These are phyloP conservation scores for Cirrhinus molitorella DNA, from an alignment of 2,797 vertebrate species.

Conservation along the genomic window DNA sequence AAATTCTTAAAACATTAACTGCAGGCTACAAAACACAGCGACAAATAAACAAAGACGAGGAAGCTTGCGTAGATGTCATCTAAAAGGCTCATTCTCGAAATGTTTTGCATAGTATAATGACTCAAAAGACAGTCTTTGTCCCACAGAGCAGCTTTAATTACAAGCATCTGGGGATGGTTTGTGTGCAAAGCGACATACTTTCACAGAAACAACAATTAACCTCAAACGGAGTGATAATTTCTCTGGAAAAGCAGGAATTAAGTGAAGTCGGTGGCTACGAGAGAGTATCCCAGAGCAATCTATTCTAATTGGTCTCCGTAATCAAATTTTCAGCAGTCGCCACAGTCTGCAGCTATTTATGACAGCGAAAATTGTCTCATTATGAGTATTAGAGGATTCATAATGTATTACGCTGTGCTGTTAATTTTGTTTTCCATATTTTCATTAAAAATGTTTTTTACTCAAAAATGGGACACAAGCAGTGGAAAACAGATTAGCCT, in stretches of 20 bases:
- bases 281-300: conserved; percentile 42
- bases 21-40: neutral
- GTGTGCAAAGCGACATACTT: conserved; percentile 26
- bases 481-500: neutral
- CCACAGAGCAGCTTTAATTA: conserved; percentile 30
- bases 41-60: neutral
- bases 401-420: conserved; percentile 16
- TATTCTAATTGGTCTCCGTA: conserved; percentile 46
- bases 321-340: conserved; percentile 39
- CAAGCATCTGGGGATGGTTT: conserved; percentile 35
- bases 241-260: conserved; percentile 36
- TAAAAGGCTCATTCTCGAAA: neutral
- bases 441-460: conserved; percentile 15
- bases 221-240: conserved; percentile 39
- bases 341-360: conserved; percentile 37
- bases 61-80: neutral
- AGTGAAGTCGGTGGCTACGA: conserved; percentile 24
- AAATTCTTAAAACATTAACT: neutral
- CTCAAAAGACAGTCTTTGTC: conserved; percentile 14
- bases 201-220: conserved; percentile 45
- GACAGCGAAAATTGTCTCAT: conserved; percentile 24
- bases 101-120: neutral
- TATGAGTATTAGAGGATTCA: conserved; percentile 16
- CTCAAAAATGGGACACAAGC: neutral
- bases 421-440: conserved; percentile 31